These are phyloP conservation scores for Drosophila punjabiensis DNA, from an alignment of 1,140 invertebrate species.

Conservation along the genomic window DNA sequence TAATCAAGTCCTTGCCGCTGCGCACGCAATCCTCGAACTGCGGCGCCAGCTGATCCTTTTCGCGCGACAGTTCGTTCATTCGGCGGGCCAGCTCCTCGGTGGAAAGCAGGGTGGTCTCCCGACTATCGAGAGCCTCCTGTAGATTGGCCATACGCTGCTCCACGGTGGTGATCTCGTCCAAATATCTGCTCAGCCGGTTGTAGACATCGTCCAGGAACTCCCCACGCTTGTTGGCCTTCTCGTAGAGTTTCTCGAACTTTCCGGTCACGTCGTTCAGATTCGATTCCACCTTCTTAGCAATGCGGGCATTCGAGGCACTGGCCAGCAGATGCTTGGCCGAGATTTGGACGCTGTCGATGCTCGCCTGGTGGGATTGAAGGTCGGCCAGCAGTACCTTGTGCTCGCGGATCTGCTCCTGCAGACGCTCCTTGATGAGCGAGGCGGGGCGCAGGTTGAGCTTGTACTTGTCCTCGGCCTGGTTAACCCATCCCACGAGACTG, in stretches of 20 bases:
- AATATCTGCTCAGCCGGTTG: conserved; percentile 90
- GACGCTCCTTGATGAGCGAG: conserved; percentile 94
- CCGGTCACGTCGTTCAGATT: conserved; percentile 94
- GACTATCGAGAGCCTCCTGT: conserved; percentile 91
- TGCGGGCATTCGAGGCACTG: conserved; percentile 93
- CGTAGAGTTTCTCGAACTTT: conserved; percentile 93
- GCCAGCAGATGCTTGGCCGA: conserved; percentile 92
- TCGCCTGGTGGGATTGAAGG: conserved; percentile 93
- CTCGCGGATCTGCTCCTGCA: conserved; percentile 95
- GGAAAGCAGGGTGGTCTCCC: conserved; percentile 88
- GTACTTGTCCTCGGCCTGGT: conserved; percentile 92
- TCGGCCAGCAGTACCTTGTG: conserved; percentile 93
- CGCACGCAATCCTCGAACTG: conserved; percentile 92
- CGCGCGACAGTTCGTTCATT: conserved; percentile 87
- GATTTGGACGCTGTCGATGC: conserved; percentile 92
- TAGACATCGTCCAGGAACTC: conserved; percentile 94
- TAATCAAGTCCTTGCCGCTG: conserved; percentile 93
- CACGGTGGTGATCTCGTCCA: conserved; percentile 89
- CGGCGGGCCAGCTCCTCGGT: conserved; percentile 90
- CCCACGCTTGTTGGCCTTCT: conserved; percentile 91
- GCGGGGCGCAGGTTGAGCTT: conserved; percentile 93
- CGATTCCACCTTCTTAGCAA: conserved; percentile 95
- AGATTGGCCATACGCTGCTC: conserved; percentile 91
- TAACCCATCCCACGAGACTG: conserved; percentile 93
- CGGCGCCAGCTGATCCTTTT: conserved; percentile 84